Evolutionary conservation across 2,888 invertebrate species (phyloP).

Genomic region (Gandaritis pyraliata): DNA sequence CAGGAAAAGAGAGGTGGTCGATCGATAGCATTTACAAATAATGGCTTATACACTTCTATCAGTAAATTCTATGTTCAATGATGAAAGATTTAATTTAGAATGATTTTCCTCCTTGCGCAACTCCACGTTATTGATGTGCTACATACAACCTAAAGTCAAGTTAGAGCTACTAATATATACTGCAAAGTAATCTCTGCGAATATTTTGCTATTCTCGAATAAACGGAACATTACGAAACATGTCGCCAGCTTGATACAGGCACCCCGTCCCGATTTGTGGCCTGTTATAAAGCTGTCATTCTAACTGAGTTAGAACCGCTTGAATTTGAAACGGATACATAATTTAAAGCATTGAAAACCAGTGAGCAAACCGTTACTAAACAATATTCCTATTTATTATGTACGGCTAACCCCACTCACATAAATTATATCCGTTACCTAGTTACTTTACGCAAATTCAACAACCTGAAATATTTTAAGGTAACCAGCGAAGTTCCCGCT

Average conservation of each 20-base stretch:
- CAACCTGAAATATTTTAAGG: constrained; percentile 64
- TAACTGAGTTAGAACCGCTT: constrained; percentile 39
- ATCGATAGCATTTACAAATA: no score
- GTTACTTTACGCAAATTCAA: constrained; percentile 60
- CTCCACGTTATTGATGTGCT: neutral
- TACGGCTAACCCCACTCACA: constrained; percentile 47
- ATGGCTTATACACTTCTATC: no score
- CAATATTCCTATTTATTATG: constrained; percentile 48
- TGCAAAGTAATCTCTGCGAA: constrained; percentile 13
- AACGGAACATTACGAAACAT: constrained; percentile 31
- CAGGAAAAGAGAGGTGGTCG: no score
- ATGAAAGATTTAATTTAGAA: neutral
- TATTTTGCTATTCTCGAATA: constrained; percentile 19
- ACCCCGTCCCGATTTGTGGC: constrained; percentile 38
- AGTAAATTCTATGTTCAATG: no score
- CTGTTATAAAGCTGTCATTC: constrained; percentile 42
- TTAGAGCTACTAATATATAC: constrained; percentile 7
- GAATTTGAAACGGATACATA: constrained; percentile 43
- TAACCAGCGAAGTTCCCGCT: constrained; percentile 72
- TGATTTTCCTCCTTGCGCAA: neutral
- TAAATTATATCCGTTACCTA: constrained; percentile 55
- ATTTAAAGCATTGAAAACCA: constrained; percentile 40
- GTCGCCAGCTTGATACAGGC: constrained; percentile 30
- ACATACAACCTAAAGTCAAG: constrained; percentile 3
- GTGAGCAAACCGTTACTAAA: constrained; percentile 41